Evolutionary conservation across 2,797 vertebrate genomes (phyloP).

Genomic region (Crenuchus spilurus): DNA sequence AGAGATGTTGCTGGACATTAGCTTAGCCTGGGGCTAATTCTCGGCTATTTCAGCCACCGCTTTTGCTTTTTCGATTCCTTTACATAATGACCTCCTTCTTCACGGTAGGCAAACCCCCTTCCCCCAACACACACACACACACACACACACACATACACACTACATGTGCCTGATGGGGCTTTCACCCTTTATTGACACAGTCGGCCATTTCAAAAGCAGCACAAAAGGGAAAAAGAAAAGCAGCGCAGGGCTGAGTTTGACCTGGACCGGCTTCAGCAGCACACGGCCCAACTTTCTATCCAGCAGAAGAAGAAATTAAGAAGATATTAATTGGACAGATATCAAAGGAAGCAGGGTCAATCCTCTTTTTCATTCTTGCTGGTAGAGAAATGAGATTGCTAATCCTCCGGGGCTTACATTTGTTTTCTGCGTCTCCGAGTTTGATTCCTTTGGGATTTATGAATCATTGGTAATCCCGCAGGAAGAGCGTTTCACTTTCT

Average conservation of each 20-base stretch:
- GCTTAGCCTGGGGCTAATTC: constrained; percentile 14
- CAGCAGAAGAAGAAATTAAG: constrained; percentile 53
- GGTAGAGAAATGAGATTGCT: constrained; percentile 61
- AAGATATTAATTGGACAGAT: constrained; percentile 60
- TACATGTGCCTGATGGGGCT: constrained; percentile 39
- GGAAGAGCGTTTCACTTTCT: constrained; percentile 48
- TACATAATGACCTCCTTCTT: constrained; percentile 43
- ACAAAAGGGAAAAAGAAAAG: constrained; percentile 30
- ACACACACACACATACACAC: constrained; percentile 1
- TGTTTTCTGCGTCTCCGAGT: constrained; percentile 60
- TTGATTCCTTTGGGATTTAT: constrained; percentile 63
- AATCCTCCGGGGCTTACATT: constrained; percentile 62
- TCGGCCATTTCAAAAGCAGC: constrained; percentile 49
- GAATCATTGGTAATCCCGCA: constrained; percentile 56
- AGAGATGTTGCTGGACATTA: background rate
- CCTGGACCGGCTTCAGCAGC: constrained; percentile 9
- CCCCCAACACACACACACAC: constrained; percentile 5
- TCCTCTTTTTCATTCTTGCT: constrained; percentile 54
- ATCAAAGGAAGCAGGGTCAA: constrained; percentile 50
- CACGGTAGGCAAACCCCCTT: background rate
- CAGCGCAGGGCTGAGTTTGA: constrained; percentile 21
- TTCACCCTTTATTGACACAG: constrained; percentile 38
- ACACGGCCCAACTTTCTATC: background rate
- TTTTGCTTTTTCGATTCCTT: constrained; percentile 18
- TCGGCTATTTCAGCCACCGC: constrained; percentile 21